Evolutionary conservation across 2,888 invertebrate species (phyloP), one percentile per base, ranked within the genome.

Genomic region (Sarcophaga carnaria): DNA sequence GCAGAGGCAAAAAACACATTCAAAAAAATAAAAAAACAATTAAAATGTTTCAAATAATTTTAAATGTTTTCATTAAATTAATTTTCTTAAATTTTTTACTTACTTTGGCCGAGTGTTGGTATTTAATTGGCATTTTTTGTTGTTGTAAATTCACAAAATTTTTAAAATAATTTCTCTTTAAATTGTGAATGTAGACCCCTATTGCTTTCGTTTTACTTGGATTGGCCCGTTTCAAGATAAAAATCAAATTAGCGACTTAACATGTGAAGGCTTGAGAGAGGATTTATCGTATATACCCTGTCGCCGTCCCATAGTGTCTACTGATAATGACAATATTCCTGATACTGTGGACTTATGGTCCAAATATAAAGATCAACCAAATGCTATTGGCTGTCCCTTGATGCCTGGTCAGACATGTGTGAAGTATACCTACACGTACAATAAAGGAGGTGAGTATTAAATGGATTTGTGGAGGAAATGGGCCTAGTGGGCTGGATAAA

Each of bases 131-230:
- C 12, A 17, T 54, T 54, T 54, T 14, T 54, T 54, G 17, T 37
- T 14, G 12, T 59, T n/a, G 27, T 20, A 17, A 0, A 27, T n/a
- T 64, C 25, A 63, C 8, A 8, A 62, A 14, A 6, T 63, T 27
- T 59, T n/a, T 49, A 20, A n/a, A 22, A 60, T 14, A 20, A 70
- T 12, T 72, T 66, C 27, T 22, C 45, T 60, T 45, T 12, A 2
- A 6, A 27, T 60, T 60, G 2, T 71, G 25, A 63, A 45, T 49
- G 14, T 71, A 92, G 92, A 90, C 75, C 92, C 94, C 0, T 94
- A 94, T 90, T 96, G 96, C 90, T 96, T 95, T 92, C 94, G 95
- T 88, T 96, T 95, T 90, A 96, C 96, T 0, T 96, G 96, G 96
- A 93, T 96, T 3, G 96, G 96, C 0, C 95, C 95, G 0, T 94